Evolutionary conservation across 2,888 invertebrate genomes (phyloP).

Genomic region (Galeruca laticollis): DNA sequence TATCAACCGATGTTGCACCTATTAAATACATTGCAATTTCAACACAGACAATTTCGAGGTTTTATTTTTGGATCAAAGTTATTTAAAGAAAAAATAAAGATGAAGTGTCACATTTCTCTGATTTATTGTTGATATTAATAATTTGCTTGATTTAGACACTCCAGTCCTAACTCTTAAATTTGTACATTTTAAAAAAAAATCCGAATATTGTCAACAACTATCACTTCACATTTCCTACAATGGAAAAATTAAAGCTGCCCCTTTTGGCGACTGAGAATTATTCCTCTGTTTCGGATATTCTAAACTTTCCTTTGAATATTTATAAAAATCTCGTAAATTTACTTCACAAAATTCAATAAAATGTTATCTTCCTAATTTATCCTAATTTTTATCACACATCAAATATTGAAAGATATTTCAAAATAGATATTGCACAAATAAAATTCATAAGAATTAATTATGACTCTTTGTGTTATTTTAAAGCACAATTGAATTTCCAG

Average conservation of each 20-base stretch:
- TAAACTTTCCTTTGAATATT: neutral
- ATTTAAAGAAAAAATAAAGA: constrained; percentile 15
- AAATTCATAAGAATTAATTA: neutral
- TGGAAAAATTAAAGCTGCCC: constrained; percentile 60
- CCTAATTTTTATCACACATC: constrained; percentile 9
- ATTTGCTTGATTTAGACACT: constrained; percentile 16
- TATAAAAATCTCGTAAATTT: constrained; percentile 4
- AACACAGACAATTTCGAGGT: neutral
- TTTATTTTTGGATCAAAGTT: neutral
- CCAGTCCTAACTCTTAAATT: constrained; percentile 30
- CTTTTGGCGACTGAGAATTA: constrained; percentile 46
- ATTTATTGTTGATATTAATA: neutral
- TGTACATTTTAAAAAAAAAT: constrained; percentile 29
- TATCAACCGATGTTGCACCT: neutral
- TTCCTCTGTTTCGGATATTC: neutral
- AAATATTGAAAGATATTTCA: neutral
- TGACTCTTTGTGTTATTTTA: neutral
- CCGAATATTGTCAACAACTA: constrained; percentile 55
- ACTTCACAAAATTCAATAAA: neutral
- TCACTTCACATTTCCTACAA: constrained; percentile 49
- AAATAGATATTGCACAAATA: constrained; percentile 1
- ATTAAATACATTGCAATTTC: neutral
- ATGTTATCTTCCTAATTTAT: neutral
- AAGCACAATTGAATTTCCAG: neutral
- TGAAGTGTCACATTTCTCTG: neutral